Evolutionary conservation across 1,140 invertebrate species (phyloP), one percentile per base, ranked within the genome.

Genomic region (Brachionus sp.): DNA sequence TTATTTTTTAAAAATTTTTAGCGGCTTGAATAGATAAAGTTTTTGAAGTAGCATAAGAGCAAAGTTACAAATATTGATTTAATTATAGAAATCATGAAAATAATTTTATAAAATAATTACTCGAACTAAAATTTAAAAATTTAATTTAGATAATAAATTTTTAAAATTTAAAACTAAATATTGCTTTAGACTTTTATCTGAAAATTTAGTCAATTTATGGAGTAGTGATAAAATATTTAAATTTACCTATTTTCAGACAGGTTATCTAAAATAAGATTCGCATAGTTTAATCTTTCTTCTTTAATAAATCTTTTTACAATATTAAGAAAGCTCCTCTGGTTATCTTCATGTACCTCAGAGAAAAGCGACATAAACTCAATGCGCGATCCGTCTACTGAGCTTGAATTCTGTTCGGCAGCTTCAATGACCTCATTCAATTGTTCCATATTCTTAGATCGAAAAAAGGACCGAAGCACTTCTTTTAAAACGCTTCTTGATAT

Each of bases 341-440:
- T 80, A 62, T 66, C 77, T 44, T 80, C 77, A 80, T 57, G 62
- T n/a, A 0, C 77, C 7, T 75, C 70, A 12, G 19, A 46, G 25
- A 75, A 75, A 12, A 75, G 70, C 9, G 70, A 75, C 16, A 75
- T 1, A 46, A 23, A 75, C n/a, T 75, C 70, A n/a, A 75, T 75
- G 19, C 42, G 6, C 1, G 70, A 75, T 0, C 70, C 70, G 23
- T 75, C 70, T 75, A 46, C 37, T 46, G 77, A 80, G 39, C 50
- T 66, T 19, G 77, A 62, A 23, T 80, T 50, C 29, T 80, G 35
- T 19, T 62, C 50, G 3, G 77, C 77, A 12, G 77, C 25, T 62
- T 80, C 29, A 19, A 57, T 19, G 12, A 80, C 16, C 19, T 19
- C 46, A n/a, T 80, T 66, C 10, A 80, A 25, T 29, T 80, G 50